phyloP scores from a whole-genome alignment of 2,113 vertebrate genomes.

The Paradoxurus hermaphroditus region DNA sequence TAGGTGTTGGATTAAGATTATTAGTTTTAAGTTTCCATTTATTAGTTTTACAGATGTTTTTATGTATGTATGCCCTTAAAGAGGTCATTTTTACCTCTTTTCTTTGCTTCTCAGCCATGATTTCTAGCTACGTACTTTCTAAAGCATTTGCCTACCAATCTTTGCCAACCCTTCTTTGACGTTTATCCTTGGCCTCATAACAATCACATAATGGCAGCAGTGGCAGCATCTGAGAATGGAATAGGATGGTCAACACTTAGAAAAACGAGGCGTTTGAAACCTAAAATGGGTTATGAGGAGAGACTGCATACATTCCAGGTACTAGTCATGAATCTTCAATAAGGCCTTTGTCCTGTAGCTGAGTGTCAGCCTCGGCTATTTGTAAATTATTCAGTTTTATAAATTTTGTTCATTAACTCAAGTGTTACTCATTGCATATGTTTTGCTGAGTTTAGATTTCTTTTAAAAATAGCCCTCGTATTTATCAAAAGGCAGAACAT shows the following conservation, averaged over 20 bases:
- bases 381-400: not conserved
- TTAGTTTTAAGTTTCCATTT: not conserved
- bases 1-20: not conserved
- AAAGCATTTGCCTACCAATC: not conserved
- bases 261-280: not conserved
- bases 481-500: not conserved
- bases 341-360: not conserved
- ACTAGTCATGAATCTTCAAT: not conserved
- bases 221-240: not conserved
- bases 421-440: not conserved
- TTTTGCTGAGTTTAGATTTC: not conserved
- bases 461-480: conserved; percentile 3
- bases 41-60: not conserved
- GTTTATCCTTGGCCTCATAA: not conserved
- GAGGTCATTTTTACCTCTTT: not conserved
- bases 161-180: not conserved
- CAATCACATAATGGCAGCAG: not conserved
- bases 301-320: not conserved
- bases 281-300: not conserved
- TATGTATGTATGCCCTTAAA: not conserved
- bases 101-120: not conserved
- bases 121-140: not conserved
- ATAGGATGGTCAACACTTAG: not conserved
- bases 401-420: not conserved
- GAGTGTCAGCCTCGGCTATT: not conserved